Base-by-base conservation (phyloP, 2,888 invertebrate species). In the Eupeodes latifasciatus region DNA sequence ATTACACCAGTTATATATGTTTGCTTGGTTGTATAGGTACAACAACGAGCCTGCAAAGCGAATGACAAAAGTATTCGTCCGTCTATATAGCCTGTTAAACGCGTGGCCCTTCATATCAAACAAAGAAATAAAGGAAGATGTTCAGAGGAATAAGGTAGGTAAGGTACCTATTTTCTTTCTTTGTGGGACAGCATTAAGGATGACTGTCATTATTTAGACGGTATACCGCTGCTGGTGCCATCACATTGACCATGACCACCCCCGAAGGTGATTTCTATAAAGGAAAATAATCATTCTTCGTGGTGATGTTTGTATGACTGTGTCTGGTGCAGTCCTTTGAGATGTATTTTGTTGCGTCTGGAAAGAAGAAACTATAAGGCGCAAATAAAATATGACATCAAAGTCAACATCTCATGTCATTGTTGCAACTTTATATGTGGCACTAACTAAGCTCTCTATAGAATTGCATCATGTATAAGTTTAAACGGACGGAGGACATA, bases 351-450 rank as follows among this genome's bases (percentile, higher is more conserved):
- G n/a, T n/a, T n/a, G 40, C 61, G 51, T 62, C 12, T 64, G 51
- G n/a, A 44, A 57, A 78, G 66, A 79, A 72, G 14, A 59, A 57
- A 57, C 27, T 81, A 47, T 47, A 78, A 71, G 76, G 78, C 79
- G 78, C 71, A 82, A 81, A 75, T 90, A 90, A 90, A 90, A 90
- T 90, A 89, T 90, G 90, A 90, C 89, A 89, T 90, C 89, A 90
- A 90, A 87, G 90, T 87, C 85, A 90, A 88, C 88, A 87, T 89
- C 84, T 69, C 79, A 82, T 89, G 86, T 89, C 86, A 89, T 81
- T 88, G 66, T 55, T 64, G 66, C 47, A 66, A 84, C 87, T n/a
- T 77, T 0, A 51, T 67, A 49, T 51, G 69, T 88, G 84, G 88
- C 85, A 81, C 69, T 85, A 88, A 88, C 69, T 85, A 88, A 88